Base-by-base conservation (phyloP, 2,113 vertebrate species). In the Onychorhynchus coronatus region DNA sequence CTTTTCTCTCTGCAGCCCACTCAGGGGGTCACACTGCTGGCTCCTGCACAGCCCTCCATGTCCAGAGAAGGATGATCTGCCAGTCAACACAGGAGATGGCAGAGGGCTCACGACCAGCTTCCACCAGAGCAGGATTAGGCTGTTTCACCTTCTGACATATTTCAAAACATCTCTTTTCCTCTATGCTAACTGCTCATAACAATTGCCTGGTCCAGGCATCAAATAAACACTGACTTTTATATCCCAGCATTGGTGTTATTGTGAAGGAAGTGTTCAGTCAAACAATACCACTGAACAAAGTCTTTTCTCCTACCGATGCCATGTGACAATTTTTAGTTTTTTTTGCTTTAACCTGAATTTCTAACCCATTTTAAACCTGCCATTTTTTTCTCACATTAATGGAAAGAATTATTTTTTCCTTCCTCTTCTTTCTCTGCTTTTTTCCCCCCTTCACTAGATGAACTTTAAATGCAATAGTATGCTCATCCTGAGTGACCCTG, bases 401-500 rank as follows among this genome's bases (percentile, higher is more conserved):
- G 74, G 89, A 58, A 93, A 91, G 71, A 63, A 35, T 79, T 92
- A n/a, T 67, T 96, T 93, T 89, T 35, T 94, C 89, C 86, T 85
- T 50, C 31, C 27, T 46, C 87, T 71, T n/a, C 21, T 81, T 95
- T 89, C 75, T 93, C 81, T 95, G 61, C 28, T 20, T 94, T 96
- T 91, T 17, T 0, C 84, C 71, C 59, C 83, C 72, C 91, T 94
- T 96, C 68, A 19, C 91, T 42, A 92, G 93, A 95, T 97, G 97
- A 97, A 97, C 97, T 97, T 95, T 95, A 96, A 91, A 94, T 95
- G 97, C 96, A 93, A 92, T 91, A 88, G 93, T 41, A 87, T 33
- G 91, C 93, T 96, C 96, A 84, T 93, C 97, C 91, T 65, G 95
- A 95, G 94, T 92, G 95, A 96, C 97, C 98, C 95, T 96, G 92